A percentile compares a stretch with the other conserved stretches of the same genome.
These are phyloP conservation scores for Amiota minor DNA, from an alignment of 2,888 invertebrate species.

Conservation along the genomic window DNA sequence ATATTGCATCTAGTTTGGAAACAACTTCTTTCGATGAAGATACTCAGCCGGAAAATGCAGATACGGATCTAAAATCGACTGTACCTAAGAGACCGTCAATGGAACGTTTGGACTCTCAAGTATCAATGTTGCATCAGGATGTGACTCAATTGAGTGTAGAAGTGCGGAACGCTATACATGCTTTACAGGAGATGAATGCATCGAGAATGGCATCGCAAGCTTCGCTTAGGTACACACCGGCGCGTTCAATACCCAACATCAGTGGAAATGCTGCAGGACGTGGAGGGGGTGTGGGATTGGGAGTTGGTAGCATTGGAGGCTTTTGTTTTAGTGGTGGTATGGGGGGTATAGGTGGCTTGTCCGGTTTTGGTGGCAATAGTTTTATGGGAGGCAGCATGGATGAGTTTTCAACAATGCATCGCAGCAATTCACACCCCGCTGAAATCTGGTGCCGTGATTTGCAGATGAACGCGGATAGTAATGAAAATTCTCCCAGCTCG, in stretches of 20 bases:
- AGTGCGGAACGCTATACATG: slow-evolving; percentile 88
- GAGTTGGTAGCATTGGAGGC: slow-evolving; percentile 37
- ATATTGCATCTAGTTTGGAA: slow-evolving; percentile 72
- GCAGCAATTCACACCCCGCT: slow-evolving; percentile 88
- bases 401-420: slow-evolving; percentile 75
- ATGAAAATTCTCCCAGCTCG: slow-evolving; percentile 44
- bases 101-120: slow-evolving; percentile 87
- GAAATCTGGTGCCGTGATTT: slow-evolving; percentile 86
- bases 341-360: background rate
- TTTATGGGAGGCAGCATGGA: slow-evolving; percentile 35
- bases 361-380: slow-evolving; percentile 56
- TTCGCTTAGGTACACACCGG: slow-evolving; percentile 78
- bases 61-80: background rate
- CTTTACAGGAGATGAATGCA: slow-evolving; percentile 84
- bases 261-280: slow-evolving; percentile 72
- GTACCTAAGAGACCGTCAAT: slow-evolving; percentile 73
- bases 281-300: slow-evolving; percentile 59
- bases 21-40: slow-evolving; percentile 67
- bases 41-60: slow-evolving; percentile 46
- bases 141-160: slow-evolving; percentile 89
- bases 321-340: background rate
- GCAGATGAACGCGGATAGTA: slow-evolving; percentile 47
- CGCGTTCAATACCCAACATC: slow-evolving; percentile 88
- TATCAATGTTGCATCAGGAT: slow-evolving; percentile 87
- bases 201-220: slow-evolving; percentile 75